Base-by-base conservation (phyloP, 2,797 vertebrate species). In the Sebastes iracundus region DNA sequence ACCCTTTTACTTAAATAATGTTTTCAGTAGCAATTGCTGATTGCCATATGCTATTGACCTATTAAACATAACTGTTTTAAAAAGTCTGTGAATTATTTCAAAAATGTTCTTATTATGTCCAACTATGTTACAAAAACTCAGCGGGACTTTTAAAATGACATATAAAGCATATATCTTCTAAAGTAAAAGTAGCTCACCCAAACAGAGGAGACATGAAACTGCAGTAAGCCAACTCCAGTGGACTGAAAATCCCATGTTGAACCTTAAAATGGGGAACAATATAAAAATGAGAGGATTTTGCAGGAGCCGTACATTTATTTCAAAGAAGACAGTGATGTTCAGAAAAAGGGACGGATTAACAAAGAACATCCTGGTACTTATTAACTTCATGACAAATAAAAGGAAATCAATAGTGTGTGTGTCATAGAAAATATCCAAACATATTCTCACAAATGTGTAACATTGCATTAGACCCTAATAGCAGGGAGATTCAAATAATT, bases 311-410 rank as follows among this genome's bases (percentile, higher is more conserved):
- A 7, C 0, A 46, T 77, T 86, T 88, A 75, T 88, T 80, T 79
- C n/a, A 58, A 75, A 90, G 23, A 25, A 14, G 3, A 56, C 22
- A 23, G 28, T 16, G 58, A 61, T 72, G 65, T 64, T 53, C 8
- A 71, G 18, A 52, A 33, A 55, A 55, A 38, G 42, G 81, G 56
- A 14, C 20, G 38, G 18, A 82, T 75, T 60, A 38, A 35, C 11
- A 77, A 32, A 82, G 33, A 72, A n/a, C 9, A 65, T 13, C 35
- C 58, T 71, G 83, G 61, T 81, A 93, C 55, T 92, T 30, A 93
- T 95, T 94, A 93, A 92, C 93, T 52, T 64, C 7, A 60, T 18
- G n/a, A 53, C 66, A 90, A 85, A 73, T 59, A 89, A 82, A 83
- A 78, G 14, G 4, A 72, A 27, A 90, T 94, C 90, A 89, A 91